Conservation (phyloP, 2,797 vertebrate species). For the Falco novaeseelandiae region DNA sequence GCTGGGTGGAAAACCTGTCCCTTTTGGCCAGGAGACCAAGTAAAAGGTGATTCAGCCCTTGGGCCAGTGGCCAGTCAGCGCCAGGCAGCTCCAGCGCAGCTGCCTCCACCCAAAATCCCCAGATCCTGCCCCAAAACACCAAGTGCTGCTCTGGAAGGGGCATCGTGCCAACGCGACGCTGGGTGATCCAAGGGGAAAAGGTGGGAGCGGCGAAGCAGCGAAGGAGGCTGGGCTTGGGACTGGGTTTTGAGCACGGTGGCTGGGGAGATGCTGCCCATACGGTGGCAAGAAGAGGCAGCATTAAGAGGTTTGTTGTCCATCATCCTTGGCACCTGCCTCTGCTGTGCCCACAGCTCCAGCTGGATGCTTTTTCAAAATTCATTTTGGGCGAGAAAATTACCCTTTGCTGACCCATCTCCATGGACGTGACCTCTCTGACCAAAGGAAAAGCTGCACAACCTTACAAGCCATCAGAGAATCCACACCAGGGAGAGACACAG, state of each 20-base stretch:
- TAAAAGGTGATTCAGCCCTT: background rate
- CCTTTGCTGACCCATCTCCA: background rate
- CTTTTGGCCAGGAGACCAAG: background rate
- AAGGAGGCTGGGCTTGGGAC: background rate
- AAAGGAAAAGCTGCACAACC: background rate
- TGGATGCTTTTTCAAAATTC: too few relatives aligned
- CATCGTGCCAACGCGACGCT: rapidly evolving
- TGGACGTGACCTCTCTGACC: rapidly evolving
- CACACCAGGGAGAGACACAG: background rate
- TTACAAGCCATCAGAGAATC: background rate
- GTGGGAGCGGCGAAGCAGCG: background rate
- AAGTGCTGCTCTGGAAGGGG: background rate
- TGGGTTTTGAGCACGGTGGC: background rate
- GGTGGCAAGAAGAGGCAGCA: background rate
- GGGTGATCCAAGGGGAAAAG: background rate
- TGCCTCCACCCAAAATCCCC: background rate
- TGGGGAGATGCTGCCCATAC: background rate
- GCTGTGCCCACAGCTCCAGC: background rate
- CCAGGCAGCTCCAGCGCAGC: background rate
- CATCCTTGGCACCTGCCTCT: background rate
- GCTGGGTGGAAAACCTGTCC: background rate
- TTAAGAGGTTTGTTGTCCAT: background rate
- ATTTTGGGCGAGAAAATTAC: background rate
- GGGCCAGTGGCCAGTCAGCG: rapidly evolving
- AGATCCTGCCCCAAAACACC: background rate